Evolutionary conservation across 2,797 vertebrate species (phyloP).

Genomic region (Acanthurus leucopareius): DNA sequence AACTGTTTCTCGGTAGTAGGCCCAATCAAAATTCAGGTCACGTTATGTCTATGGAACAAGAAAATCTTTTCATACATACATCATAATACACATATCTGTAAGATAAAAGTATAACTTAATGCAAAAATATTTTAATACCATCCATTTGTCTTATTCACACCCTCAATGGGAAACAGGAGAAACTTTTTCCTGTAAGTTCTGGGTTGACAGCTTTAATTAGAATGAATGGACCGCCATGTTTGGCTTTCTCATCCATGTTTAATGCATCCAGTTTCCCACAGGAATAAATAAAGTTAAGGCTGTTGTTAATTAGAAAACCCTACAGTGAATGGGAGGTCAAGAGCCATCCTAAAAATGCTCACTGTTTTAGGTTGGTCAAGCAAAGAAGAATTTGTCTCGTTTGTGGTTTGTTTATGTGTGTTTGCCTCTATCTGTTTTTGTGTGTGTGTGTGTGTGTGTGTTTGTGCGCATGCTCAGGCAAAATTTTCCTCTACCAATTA

Average conservation of each 20-base stretch:
- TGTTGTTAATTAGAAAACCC: constrained; percentile 19
- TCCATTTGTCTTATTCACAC: not conserved
- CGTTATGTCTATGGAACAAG: not conserved
- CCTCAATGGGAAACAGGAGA: not conserved
- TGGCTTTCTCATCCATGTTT: constrained; percentile 12
- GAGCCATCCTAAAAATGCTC: constrained; percentile 7
- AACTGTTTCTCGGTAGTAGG: not conserved
- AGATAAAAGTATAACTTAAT: not conserved
- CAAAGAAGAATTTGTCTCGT: constrained; percentile 5
- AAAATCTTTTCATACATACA: not conserved
- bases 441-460: not conserved
- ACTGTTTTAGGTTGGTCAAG: constrained; percentile 14
- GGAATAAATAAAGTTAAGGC: constrained; percentile 7
- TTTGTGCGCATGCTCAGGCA: not conserved
- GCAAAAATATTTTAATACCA: not conserved
- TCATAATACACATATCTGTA: not conserved
- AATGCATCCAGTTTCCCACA: not conserved
- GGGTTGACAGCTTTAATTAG: constrained; percentile 10
- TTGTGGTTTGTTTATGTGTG: constrained; percentile 11
- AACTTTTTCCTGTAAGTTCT: not conserved
- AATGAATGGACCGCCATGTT: not conserved
- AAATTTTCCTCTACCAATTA: constrained; percentile 58
- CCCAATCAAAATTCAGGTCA: constrained; percentile 9
- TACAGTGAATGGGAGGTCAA: constrained; percentile 15
- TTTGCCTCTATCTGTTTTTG: constrained; percentile 4